phyloP scores from a whole-genome alignment of 2,797 vertebrate species.

The Schizopygopsis pylzovi region DNA sequence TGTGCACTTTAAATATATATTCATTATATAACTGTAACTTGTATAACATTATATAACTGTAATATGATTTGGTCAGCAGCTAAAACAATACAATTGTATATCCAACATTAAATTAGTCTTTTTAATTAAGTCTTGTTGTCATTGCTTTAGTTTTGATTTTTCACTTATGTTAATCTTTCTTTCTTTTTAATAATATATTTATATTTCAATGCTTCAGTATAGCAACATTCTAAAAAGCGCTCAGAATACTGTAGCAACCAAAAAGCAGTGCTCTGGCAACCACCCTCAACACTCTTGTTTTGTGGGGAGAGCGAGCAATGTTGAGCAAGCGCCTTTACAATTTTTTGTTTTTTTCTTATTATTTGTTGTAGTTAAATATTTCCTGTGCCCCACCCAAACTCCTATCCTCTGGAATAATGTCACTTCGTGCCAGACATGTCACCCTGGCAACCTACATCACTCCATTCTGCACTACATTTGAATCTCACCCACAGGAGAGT shows the following conservation, averaged over 20 bases:
- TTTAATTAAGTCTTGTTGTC: neutral
- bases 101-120: neutral
- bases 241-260: neutral
- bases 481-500: neutral
- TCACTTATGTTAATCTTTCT: neutral
- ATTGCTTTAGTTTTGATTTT: neutral
- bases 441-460: constrained; percentile 60
- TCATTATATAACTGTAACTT: too few relatives aligned
- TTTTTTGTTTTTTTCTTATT: neutral
- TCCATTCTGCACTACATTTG: constrained; percentile 35
- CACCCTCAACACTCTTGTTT: neutral
- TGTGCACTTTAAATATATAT: too few relatives aligned
- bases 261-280: neutral
- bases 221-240: neutral
- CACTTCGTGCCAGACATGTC: constrained; percentile 52
- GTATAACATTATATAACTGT: too few relatives aligned
- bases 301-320: neutral
- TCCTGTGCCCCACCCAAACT: constrained; percentile 12
- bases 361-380: neutral
- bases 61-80: too few relatives aligned
- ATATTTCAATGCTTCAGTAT: neutral
- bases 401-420: constrained; percentile 1
- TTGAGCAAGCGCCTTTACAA: neutral
- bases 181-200: neutral
- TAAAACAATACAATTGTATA: neutral